Evolutionary conservation across 2,113 vertebrate species (phyloP).

Genomic region (Odontesthes bonariensis): DNA sequence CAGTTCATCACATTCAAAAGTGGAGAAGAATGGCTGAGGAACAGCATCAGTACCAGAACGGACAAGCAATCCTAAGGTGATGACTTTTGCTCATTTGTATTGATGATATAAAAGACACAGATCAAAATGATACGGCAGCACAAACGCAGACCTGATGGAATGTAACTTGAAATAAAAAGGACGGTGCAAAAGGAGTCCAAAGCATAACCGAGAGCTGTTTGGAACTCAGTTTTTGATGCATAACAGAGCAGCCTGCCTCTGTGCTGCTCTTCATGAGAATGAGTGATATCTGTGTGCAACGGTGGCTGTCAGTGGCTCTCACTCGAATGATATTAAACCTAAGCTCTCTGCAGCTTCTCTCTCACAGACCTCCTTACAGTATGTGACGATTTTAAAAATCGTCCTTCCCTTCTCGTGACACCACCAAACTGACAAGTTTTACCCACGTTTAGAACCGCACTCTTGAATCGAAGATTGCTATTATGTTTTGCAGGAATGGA

Average conservation of each 20-base stretch:
- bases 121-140: conserved; percentile 33
- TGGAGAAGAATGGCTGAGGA: conserved; percentile 48
- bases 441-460: conserved; percentile 34
- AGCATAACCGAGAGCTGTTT: conserved; percentile 55
- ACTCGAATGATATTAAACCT: conserved; percentile 77
- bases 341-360: conserved; percentile 64
- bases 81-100: conserved; percentile 50
- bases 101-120: conserved; percentile 50
- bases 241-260: conserved; percentile 67
- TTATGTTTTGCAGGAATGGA: conserved; percentile 44
- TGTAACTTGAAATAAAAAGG: conserved; percentile 39
- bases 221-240: conserved; percentile 61
- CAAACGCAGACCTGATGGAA: conserved; percentile 26
- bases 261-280: conserved; percentile 68
- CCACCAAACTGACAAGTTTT: conserved; percentile 58
- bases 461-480: conserved; percentile 19
- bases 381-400: conserved; percentile 71
- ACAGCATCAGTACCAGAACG: conserved; percentile 39
- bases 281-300: conserved; percentile 66
- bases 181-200: conserved; percentile 7
- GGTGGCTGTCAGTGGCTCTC: conserved; percentile 70
- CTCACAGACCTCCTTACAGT: conserved; percentile 45
- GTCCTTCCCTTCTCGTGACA: conserved; percentile 46
- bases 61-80: conserved; percentile 55
- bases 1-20: conserved; percentile 40